Conservation (phyloP, 2,888 invertebrate species). For the Chorisops tibialis region DNA sequence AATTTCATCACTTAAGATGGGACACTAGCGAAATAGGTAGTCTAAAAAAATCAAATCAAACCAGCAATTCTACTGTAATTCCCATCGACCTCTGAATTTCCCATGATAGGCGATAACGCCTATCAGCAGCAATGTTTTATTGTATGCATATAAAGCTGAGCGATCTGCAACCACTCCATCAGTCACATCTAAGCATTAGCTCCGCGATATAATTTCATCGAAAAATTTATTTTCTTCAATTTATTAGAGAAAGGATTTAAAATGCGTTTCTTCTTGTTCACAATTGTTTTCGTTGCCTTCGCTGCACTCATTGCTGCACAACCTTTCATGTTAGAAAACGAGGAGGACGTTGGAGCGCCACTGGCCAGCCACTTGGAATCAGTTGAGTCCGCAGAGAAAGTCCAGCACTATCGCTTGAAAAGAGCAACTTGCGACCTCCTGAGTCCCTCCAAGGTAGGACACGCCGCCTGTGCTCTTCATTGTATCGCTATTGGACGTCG, state of each 20-base stretch:
- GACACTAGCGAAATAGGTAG: no score
- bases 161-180: no score
- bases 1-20: no score
- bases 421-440: constrained; percentile 46
- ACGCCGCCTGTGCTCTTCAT: constrained; percentile 45
- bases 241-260: neutral
- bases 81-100: no score
- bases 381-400: neutral
- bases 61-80: no score
- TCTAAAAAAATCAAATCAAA: no score
- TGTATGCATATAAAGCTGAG: no score
- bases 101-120: no score
- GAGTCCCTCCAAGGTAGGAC: constrained; percentile 38
- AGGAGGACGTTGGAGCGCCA: neutral
- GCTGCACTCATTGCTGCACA: neutral
- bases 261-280: constrained; percentile 2
- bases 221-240: no score
- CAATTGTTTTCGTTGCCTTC: neutral
- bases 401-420: constrained; percentile 34
- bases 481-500: constrained; percentile 40
- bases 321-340: neutral
- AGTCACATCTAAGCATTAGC: no score
- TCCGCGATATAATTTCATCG: no score
- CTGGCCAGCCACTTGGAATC: neutral
- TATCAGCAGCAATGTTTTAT: no score